These are phyloP conservation scores for Ctena decussata DNA, from an alignment of 2,888 invertebrate genomes.

Conservation along the genomic window DNA sequence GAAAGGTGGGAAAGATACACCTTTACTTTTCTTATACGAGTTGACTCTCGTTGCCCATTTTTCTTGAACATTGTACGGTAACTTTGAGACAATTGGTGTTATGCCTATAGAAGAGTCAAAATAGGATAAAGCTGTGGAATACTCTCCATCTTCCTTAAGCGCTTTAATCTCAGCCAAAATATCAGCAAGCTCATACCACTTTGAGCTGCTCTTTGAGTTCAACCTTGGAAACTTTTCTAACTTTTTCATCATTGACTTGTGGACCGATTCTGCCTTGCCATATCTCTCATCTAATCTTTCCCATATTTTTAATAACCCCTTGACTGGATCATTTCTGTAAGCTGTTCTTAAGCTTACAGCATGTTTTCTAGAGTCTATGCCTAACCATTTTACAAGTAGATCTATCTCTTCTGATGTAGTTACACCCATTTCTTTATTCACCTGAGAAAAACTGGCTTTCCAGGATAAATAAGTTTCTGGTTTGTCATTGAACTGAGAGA, in stretches of 20 bases:
- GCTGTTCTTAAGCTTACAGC: slow-evolving; percentile 37
- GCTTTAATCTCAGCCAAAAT: background rate
- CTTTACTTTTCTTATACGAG: background rate
- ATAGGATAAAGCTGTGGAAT: background rate
- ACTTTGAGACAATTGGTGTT: slow-evolving; percentile 2
- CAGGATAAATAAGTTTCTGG: slow-evolving; percentile 16
- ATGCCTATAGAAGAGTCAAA: slow-evolving; percentile 14
- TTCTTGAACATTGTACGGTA: background rate
- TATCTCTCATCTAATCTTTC: slow-evolving; percentile 36
- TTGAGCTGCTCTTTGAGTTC: background rate
- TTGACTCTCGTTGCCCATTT: background rate
- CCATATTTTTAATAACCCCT: slow-evolving; percentile 28
- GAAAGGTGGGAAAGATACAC: background rate
- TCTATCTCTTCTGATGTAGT: slow-evolving; percentile 23
- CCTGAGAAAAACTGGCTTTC: slow-evolving; percentile 20
- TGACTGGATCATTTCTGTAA: slow-evolving; percentile 2
- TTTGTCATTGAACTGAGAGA: slow-evolving; percentile 17
- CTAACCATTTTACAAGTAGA: slow-evolving; percentile 14
- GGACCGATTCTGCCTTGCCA: slow-evolving; percentile 27
- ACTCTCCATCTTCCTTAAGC: background rate
- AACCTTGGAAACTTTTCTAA: slow-evolving; percentile 17
- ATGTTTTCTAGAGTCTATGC: slow-evolving; percentile 24
- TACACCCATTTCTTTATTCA: slow-evolving; percentile 2
- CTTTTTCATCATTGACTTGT: background rate
- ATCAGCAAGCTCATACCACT: background rate